phyloP scores from a whole-genome alignment of 2,888 invertebrate genomes.

The Epinotia bilunana region DNA sequence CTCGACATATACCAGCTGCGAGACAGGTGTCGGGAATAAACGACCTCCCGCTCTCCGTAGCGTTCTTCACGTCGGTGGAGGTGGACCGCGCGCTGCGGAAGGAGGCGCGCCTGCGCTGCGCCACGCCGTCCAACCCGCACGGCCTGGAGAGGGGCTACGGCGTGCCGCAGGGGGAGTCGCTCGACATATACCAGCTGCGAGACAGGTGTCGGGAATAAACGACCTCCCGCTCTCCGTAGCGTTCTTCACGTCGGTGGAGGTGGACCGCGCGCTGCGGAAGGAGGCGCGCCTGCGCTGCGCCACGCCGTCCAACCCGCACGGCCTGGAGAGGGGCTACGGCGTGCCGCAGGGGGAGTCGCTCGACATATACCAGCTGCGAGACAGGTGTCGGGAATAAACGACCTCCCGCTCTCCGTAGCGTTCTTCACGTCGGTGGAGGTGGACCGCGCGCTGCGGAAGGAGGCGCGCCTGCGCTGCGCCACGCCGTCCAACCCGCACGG shows the following conservation, averaged over 20 bases:
- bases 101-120: constrained; percentile 92
- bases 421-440: constrained; percentile 99
- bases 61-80: constrained; percentile 98
- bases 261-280: constrained; percentile 96
- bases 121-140: constrained; percentile 97
- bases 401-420: constrained; percentile 97
- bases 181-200: constrained; percentile 89
- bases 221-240: constrained; percentile 98
- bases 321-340: constrained; percentile 92
- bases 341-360: constrained; percentile 92
- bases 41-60: constrained; percentile 97
- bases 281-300: constrained; percentile 93
- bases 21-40: constrained; percentile 74
- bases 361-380: constrained; percentile 88
- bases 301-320: constrained; percentile 98
- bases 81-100: constrained; percentile 97
- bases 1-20: constrained; percentile 89
- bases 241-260: constrained; percentile 98
- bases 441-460: constrained; percentile 96
- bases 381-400: constrained; percentile 73
- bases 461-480: constrained; percentile 91
- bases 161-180: constrained; percentile 91
- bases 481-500: constrained; percentile 99
- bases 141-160: constrained; percentile 93
- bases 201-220: constrained; percentile 74